Percentiles rank a stretch among this genome's conserved stretches.
phyloP scores from a whole-genome alignment of 1,140 invertebrate species.

The Drosophila virilis region DNA sequence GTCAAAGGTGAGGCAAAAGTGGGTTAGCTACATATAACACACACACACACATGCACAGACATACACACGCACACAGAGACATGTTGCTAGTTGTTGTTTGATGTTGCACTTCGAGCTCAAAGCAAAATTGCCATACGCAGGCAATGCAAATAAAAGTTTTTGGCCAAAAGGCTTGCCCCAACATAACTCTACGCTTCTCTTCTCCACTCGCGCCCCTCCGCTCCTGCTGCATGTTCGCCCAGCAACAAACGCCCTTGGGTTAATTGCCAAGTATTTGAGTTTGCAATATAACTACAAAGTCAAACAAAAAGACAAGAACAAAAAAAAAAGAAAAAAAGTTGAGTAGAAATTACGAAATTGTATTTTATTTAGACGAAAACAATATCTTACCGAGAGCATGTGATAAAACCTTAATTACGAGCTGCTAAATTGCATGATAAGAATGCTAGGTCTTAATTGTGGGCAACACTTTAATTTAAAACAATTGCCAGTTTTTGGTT shows the following conservation, averaged over 20 bases:
- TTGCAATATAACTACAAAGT: conserved; percentile 21
- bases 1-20: conserved; percentile 64
- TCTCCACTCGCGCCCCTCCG: not conserved
- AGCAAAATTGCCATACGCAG: conserved; percentile 45
- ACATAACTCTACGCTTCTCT: not conserved
- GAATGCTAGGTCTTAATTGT: not conserved
- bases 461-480: not conserved
- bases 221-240: not conserved
- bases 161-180: conserved; percentile 8
- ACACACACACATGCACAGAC: no score
- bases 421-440: not conserved
- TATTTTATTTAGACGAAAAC: conserved; percentile 1
- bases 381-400: not conserved
- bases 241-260: conserved; percentile 15
- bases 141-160: conserved; percentile 41
- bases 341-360: conserved; percentile 9
- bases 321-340: conserved; percentile 11
- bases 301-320: not conserved
- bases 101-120: conserved; percentile 23
- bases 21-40: conserved; percentile 51
- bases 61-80: not conserved
- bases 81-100: conserved; percentile 3
- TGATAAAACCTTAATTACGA: not conserved
- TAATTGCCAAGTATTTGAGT: conserved; percentile 45
- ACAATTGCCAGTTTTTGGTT: not conserved